Base-by-base conservation (phyloP, 2,888 invertebrate species). In the Atherix ibis region DNA sequence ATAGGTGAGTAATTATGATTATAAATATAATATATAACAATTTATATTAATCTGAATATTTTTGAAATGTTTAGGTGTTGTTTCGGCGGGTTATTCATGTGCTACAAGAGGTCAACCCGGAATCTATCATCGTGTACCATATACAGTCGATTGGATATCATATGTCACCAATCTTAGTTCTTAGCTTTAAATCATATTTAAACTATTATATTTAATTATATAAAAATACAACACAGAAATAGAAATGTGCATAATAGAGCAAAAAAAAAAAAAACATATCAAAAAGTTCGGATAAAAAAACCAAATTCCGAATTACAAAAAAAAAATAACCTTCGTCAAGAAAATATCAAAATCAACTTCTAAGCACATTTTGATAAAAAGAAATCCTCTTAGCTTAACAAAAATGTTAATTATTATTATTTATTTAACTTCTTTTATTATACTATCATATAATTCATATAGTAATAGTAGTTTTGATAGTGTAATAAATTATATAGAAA, bases 71-170 rank as follows among this genome's bases (percentile, higher is more conserved):
- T 1, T 31, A 60, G 84, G 84, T 4, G 81, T 91, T 14, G 91
- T 91, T 0, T 89, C 89, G 0, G 91, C 91, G 0, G 91, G 91
- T 4, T 91, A 91, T 62, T 88, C 88, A 1, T 91, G 91, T 52
- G 91, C 91, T 1, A 87, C 89, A 50, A 71, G 87, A 12, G 88
- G 89, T 13, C 91, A 91, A 52, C 91, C 91, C 1, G 91, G 91
- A 31, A 91, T 91, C 48, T 91, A 91, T 62, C 91, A 91, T 56
- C 70, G 89, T 46, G 89, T 89, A 5, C 83, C 89, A 2, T 84
- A 87, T 52, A 91, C 91, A 0, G 87, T 89, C 5, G 91, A 91
- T 57, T 91, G 91, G 91, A 87, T 91, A 46, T 71, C 72, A 39
- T 71, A 73, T 44, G 71, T 72, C 2, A 69, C 57, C 28, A 61